These are phyloP conservation scores for Phoenicopterus ruber DNA, from an alignment of 2,113 vertebrate species.

Conservation along the genomic window DNA sequence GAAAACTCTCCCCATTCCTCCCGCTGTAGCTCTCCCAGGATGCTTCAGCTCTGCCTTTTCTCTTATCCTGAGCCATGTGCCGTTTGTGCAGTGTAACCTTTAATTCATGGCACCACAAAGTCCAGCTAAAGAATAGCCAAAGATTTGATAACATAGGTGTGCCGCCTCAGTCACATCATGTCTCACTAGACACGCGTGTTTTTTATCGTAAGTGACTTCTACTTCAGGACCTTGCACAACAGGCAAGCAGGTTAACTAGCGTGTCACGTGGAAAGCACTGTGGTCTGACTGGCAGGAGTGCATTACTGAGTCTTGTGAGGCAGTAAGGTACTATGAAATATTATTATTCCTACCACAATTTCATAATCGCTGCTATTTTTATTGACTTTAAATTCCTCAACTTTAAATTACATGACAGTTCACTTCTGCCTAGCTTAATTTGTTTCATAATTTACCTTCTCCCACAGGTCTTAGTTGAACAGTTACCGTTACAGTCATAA, in stretches of 20 bases:
- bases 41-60: not conserved
- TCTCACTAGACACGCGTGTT: rapidly evolving
- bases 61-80: not conserved
- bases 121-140: not conserved
- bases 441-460: not conserved
- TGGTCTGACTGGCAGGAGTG: not conserved
- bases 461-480: not conserved
- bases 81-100: not conserved
- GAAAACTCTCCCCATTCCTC: not conserved
- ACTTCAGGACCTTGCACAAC: not conserved
- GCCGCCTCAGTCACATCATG: not conserved
- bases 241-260: not conserved
- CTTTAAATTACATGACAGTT: not conserved
- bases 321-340: not conserved
- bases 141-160: not conserved
- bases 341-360: not conserved
- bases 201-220: not conserved
- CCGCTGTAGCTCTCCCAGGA: not conserved
- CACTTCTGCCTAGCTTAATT: not conserved
- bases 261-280: not conserved
- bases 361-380: not conserved
- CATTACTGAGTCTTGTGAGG: not conserved
- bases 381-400: not conserved
- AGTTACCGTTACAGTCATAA: not conserved
- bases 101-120: not conserved